Evolutionary conservation across 2,113 vertebrate genomes (phyloP), one percentile per base, ranked within the genome.

Genomic region (Chlamydotis undulata): DNA sequence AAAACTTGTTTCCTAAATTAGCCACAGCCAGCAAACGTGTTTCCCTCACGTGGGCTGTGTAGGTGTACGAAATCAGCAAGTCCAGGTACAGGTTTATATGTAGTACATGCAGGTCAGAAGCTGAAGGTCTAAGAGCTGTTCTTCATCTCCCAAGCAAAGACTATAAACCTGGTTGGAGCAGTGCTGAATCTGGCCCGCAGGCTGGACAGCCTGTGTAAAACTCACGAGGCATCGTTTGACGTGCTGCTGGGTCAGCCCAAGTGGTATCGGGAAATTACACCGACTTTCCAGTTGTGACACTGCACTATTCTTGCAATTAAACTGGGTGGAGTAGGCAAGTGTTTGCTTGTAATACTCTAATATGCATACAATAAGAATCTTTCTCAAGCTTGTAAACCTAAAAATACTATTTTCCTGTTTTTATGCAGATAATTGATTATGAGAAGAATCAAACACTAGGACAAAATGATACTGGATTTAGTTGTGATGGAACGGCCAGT

Each of bases 401-500:
- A 71, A 87, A 61, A 15, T 39, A 19, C 21, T 31, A 0, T 47
- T 74, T 83, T 81, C 4, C 1, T 95, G 33, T 59, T 93, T 94
- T 92, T 76, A 56, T 91, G 7, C 94, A 99, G 99, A 99, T 99
- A 83, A 98, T 99, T 75, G 99, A 99, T 95, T 99, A 98, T 22
- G 99, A 99, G 94, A 99, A 99, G 96, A 99, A 99, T 71, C 98
- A 99, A 47, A 99, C 98, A 0, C 97, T 99, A 28, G 99, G 99
- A 73, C 99, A 99, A 69, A 99, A 99, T 0, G 99, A 99, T 90
- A 99, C 99, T 2, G 99, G 99, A 13, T 99, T 99, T 82, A 99
- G 99, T 89, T 99, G 99, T 68, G 99, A 99, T 19, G 99, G 99
- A 76, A 99, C 99, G 6, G 98, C 99, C 12, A 99, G 95, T 91